These are phyloP conservation scores for Brachyptera risi DNA, from an alignment of 2,888 invertebrate genomes.

Conservation along the genomic window DNA sequence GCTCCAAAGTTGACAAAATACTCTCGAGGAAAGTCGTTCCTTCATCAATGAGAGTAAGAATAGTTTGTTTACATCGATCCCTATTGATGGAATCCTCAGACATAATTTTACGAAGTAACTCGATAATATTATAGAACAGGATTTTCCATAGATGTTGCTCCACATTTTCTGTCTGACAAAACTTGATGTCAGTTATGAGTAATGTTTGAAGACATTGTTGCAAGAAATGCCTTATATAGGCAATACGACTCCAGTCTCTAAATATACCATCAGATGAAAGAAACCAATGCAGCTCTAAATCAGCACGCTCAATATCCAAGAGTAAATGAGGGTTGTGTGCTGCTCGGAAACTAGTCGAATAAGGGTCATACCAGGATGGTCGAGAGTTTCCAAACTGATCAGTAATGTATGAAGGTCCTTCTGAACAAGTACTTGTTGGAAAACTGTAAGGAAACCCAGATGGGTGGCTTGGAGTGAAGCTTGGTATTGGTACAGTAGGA, in stretches of 20 bases:
- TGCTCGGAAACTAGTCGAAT: constrained; percentile 52
- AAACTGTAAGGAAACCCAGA: constrained; percentile 2
- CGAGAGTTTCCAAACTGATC: constrained; percentile 51
- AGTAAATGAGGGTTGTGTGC: constrained; percentile 59
- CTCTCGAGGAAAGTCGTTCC: constrained; percentile 73
- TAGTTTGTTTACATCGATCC: constrained; percentile 59
- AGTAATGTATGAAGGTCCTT: constrained; percentile 40
- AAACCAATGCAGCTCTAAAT: constrained; percentile 62
- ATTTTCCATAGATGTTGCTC: constrained; percentile 92
- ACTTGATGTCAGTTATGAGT: constrained; percentile 74
- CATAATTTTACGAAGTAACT: constrained; percentile 69
- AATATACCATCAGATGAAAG: constrained; percentile 57
- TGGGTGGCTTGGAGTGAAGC: constrained; percentile 20
- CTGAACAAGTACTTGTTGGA: background rate
- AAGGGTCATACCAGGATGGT: constrained; percentile 57
- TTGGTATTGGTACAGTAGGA: background rate
- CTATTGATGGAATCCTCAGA: constrained; percentile 57
- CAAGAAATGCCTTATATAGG: constrained; percentile 56
- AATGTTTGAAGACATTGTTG: constrained; percentile 64
- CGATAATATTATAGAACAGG: constrained; percentile 82
- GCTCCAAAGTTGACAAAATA: constrained; percentile 68
- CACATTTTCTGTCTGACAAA: constrained; percentile 80
- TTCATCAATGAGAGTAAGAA: constrained; percentile 71
- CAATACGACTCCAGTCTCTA: constrained; percentile 62
- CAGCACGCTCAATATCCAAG: constrained; percentile 62